These are phyloP conservation scores for Archips xylosteana DNA, from an alignment of 2,888 invertebrate species.

Conservation along the genomic window DNA sequence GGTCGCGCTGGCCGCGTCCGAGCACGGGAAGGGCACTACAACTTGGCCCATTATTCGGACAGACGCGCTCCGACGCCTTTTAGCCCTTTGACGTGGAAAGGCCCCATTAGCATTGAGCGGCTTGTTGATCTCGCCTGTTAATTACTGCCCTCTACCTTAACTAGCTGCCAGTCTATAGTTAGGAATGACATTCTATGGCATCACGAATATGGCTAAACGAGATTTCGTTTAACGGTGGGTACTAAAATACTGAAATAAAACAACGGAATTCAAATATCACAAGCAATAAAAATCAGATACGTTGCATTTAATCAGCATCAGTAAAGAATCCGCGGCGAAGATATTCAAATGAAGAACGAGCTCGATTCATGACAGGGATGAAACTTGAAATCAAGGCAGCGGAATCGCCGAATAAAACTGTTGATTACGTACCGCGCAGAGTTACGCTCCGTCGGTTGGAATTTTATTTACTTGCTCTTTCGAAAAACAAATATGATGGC, in stretches of 20 bases:
- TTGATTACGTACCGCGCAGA: conserved; percentile 77
- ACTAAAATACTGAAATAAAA: conserved; percentile 35
- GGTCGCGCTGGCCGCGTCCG: conserved; percentile 67
- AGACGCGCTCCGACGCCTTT: conserved; percentile 81
- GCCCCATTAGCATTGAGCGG: conserved; percentile 81
- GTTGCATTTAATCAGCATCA: conserved; percentile 72
- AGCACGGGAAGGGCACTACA: conserved; percentile 64
- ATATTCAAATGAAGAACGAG: conserved; percentile 72
- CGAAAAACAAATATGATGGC: conserved; percentile 80
- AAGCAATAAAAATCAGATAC: conserved; percentile 49
- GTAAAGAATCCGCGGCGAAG: conserved; percentile 61
- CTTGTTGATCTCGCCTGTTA: conserved; percentile 82
- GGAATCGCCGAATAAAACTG: conserved; percentile 78
- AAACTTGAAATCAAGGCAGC: conserved; percentile 72
- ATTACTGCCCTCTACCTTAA: conserved; percentile 78
- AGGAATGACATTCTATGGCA: conserved; percentile 24
- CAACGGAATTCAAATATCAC: conserved; percentile 34
- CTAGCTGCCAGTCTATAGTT: conserved; percentile 51
- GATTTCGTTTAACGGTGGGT: background rate
- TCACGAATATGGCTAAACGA: background rate
- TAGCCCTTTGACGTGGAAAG: conserved; percentile 82
- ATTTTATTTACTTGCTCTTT: conserved; percentile 79
- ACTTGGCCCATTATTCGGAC: conserved; percentile 81
- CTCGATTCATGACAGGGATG: conserved; percentile 62
- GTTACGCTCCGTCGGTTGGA: conserved; percentile 77